Evolutionary conservation across 2,888 invertebrate genomes (phyloP).

Genomic region (Cryptocephalus moraei): DNA sequence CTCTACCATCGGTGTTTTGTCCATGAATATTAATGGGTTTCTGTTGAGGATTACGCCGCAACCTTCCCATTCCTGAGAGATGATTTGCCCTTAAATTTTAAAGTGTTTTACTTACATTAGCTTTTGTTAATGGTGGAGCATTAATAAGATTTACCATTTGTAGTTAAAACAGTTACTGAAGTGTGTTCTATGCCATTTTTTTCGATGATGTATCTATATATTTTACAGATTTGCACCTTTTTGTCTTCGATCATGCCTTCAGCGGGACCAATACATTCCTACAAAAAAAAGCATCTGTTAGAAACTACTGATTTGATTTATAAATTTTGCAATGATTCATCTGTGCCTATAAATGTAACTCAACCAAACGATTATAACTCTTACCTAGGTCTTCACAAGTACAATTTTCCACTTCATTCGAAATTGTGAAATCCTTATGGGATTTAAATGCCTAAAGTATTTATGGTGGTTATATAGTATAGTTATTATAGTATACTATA

Average conservation of each 20-base stretch:
- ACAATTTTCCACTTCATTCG: too few relatives aligned
- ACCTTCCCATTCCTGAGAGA: slow-evolving; percentile 53
- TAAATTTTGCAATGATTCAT: too few relatives aligned
- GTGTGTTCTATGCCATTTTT: slow-evolving; percentile 44
- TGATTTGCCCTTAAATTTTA: slow-evolving; percentile 26
- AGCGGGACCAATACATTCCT: slow-evolving; percentile 45
- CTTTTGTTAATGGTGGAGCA: background rate
- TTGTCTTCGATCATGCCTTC: slow-evolving; percentile 43
- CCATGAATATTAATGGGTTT: slow-evolving; percentile 42
- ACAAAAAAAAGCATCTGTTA: too few relatives aligned
- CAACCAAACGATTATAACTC: too few relatives aligned
- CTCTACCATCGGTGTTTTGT: slow-evolving; percentile 26
- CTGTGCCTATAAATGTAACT: too few relatives aligned
- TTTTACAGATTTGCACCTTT: slow-evolving; percentile 45
- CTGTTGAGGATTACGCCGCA: slow-evolving; percentile 46
- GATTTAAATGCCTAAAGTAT: too few relatives aligned
- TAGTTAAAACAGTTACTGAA: slow-evolving; percentile 45
- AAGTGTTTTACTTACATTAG: too few relatives aligned
- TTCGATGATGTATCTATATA: slow-evolving; percentile 49
- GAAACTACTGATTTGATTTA: too few relatives aligned
- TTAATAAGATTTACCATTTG: slow-evolving; percentile 39
- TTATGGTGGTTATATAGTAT: too few relatives aligned
- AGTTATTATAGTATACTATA: too few relatives aligned
- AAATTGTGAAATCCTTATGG: too few relatives aligned
- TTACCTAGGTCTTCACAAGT: too few relatives aligned